phyloP scores from a whole-genome alignment of 2,797 vertebrate genomes.

The Microhierax caerulescens region DNA sequence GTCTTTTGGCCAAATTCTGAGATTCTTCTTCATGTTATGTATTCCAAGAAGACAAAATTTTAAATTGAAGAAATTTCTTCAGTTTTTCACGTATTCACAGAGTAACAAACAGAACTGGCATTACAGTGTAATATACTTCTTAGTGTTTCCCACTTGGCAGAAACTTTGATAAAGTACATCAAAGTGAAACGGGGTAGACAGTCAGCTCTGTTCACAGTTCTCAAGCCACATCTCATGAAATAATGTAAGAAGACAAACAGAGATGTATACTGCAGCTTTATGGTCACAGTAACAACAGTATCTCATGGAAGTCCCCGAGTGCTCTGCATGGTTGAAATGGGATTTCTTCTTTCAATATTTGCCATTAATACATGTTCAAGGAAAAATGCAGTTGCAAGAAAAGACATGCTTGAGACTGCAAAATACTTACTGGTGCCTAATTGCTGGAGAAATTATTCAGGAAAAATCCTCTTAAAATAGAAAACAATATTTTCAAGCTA shows the following conservation, averaged over 20 bases:
- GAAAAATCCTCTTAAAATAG: conserved; percentile 57
- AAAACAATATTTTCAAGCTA: conserved; percentile 47
- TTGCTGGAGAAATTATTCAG: conserved; percentile 53
- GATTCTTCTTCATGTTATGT: background rate
- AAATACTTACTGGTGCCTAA: conserved; percentile 60
- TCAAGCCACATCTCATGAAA: background rate
- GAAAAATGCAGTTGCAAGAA: conserved; percentile 38
- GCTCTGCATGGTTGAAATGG: conserved; percentile 20
- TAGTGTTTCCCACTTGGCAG: background rate
- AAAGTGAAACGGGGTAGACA: background rate
- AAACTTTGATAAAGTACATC: background rate
- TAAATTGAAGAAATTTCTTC: background rate
- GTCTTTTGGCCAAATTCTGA: background rate
- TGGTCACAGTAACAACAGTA: conserved; percentile 10
- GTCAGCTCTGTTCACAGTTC: background rate
- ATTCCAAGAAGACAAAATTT: background rate
- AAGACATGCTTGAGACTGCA: conserved; percentile 48
- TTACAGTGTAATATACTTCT: background rate
- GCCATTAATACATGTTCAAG: background rate
- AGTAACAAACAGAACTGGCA: background rate
- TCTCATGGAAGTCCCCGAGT: conserved; percentile 12
- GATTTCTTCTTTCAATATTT: conserved; percentile 11
- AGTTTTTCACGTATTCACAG: background rate
- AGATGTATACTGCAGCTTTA: conserved; percentile 29
- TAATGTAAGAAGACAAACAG: background rate